A percentile compares a stretch with the other conserved stretches of the same genome.
Conservation (phyloP, 2,888 invertebrate species). For the Diogma glabrata region DNA sequence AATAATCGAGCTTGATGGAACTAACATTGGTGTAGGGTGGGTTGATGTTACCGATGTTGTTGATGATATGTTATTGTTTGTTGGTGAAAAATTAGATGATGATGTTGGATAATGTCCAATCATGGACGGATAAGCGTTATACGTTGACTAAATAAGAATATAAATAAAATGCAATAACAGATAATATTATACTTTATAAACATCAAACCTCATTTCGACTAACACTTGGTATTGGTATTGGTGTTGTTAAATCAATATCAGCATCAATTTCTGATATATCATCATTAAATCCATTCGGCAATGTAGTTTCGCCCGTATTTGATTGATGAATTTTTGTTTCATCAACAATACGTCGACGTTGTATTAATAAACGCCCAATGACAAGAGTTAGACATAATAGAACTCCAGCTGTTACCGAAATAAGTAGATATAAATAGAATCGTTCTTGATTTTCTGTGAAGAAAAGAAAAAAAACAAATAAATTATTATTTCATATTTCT, state of each 20-base stretch:
- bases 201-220: slow-evolving; percentile 34
- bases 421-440: slow-evolving; percentile 72
- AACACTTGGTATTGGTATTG: slow-evolving; percentile 42
- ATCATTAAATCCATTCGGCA: slow-evolving; percentile 68
- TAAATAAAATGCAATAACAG: too few relatives aligned
- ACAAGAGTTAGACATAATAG: slow-evolving; percentile 60
- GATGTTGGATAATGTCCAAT: slow-evolving; percentile 1
- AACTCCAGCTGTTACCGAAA: slow-evolving; percentile 59
- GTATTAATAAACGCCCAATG: slow-evolving; percentile 56
- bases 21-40: slow-evolving; percentile 29
- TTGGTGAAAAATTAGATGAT: not conserved
- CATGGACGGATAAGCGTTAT: not conserved
- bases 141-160: too few relatives aligned
- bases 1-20: slow-evolving; percentile 27
- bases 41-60: not conserved
- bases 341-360: slow-evolving; percentile 40
- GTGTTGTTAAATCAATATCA: slow-evolving; percentile 54
- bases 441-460: slow-evolving; percentile 37
- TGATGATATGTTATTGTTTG: slow-evolving; percentile 8
- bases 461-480: slow-evolving; percentile 3
- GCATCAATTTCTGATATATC: slow-evolving; percentile 76
- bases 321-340: slow-evolving; percentile 55
- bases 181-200: too few relatives aligned
- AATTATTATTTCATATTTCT: too few relatives aligned
- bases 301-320: slow-evolving; percentile 59